Base-by-base conservation (phyloP, 1,140 invertebrate genomes). In the Alviniconcha marisindica region DNA sequence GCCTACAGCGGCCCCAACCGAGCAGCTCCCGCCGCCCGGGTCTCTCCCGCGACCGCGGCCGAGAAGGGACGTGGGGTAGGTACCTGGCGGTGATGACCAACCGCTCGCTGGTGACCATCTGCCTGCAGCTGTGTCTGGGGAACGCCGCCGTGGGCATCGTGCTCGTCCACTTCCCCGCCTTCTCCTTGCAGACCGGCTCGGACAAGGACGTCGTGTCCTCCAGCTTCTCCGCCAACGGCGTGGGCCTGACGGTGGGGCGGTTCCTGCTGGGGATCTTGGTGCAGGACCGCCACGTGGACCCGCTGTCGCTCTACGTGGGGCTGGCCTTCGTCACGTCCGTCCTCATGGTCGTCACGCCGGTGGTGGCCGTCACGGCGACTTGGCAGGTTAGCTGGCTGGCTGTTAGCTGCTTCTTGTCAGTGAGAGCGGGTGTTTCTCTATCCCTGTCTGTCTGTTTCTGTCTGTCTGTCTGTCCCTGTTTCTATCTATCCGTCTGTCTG, bases 221-320 rank as follows among this genome's bases (percentile, higher is more conserved):
- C 3, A 33, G 31, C 2, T 54, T 83, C n/a, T 66, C 82, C 1
- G 33, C 42, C 51, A 83, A 83, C 73, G 82, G 82, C 18, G 31
- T 76, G n/a, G 56, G 51, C 14, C 21, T 83, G 42, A 77, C 51
- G 1, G 31, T 83, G 14, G 73, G 51, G 14, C 63, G 82, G 15
- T 48, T 77, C 74, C 4, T 83, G 54, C 31, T 83, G 31, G 82
- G 82, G 28, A 51, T 31, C n/a, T 24, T 83, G 51, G 82, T 48
- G 1, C 74, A 77, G 40, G 82, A 77, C 74, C 31, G 42, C 5
- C 51, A 77, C 44, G 38, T 77, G 48, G 82, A 83, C 31, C 48
- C 51, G 7, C 54, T 83, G 51, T 21, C 51, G 0, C 4, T 77
- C 7, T 83, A 71, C 28, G 60, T 83, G 24, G 73, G 73, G 40